Evolutionary conservation across 2,113 vertebrate species (phyloP).

Genomic region (Lontra canadensis): DNA sequence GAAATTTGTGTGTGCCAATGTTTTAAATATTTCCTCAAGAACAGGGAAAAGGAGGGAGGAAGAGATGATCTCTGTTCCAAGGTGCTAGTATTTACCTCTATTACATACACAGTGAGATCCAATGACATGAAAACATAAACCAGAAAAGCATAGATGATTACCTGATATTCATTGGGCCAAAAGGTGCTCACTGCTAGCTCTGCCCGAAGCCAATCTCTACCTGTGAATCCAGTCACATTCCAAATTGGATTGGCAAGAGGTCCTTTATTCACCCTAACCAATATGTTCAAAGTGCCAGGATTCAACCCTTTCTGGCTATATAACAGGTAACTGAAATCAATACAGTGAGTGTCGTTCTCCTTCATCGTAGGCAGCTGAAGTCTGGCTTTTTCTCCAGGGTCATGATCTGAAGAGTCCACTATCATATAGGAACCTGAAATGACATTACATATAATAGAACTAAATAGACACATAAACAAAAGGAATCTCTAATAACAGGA

Average conservation of each 20-base stretch:
- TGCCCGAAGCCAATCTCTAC: conserved; percentile 89
- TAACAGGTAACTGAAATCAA: conserved; percentile 98
- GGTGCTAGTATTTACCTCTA: neutral
- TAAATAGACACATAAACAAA: neutral
- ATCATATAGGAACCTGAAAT: conserved; percentile 96
- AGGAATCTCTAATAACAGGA: neutral
- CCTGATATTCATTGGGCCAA: conserved; percentile 99
- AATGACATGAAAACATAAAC: neutral
- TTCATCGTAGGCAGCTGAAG: conserved; percentile 98
- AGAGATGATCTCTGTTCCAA: neutral
- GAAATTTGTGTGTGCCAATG: neutral
- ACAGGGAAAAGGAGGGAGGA: rapidly evolving
- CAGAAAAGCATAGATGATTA: conserved; percentile 77
- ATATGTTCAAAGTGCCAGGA: conserved; percentile 94
- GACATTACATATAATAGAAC: neutral
- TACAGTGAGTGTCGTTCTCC: conserved; percentile 98
- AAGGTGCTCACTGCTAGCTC: conserved; percentile 99
- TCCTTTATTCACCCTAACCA: conserved; percentile 97
- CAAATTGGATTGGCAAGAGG: conserved; percentile 97
- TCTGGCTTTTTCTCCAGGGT: conserved; percentile 93
- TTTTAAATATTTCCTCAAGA: neutral
- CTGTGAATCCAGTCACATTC: conserved; percentile 95
- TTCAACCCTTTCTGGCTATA: conserved; percentile 91
- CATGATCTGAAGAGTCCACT: conserved; percentile 95
- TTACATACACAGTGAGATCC: neutral